phyloP scores from a whole-genome alignment of 2,888 invertebrate genomes.

The Stratiomys singularior region DNA sequence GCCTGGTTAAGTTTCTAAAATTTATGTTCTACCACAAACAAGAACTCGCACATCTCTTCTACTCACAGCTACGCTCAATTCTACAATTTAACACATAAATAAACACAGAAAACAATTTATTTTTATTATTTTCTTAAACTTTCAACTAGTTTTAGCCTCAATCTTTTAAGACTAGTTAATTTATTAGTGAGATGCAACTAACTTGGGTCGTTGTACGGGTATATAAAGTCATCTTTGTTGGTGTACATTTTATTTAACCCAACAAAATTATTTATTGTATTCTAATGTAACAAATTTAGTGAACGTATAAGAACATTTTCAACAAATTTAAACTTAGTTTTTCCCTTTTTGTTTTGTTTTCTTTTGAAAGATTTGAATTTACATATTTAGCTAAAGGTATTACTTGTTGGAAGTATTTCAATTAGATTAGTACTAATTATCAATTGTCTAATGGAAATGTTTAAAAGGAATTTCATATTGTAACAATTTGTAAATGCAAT shows the following conservation, averaged over 20 bases:
- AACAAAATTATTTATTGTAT: constrained; percentile 7
- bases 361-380: no score
- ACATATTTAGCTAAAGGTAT: no score
- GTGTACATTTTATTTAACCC: constrained; percentile 9
- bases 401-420: no score
- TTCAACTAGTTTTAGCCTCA: constrained; percentile 5
- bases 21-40: background rate
- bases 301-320: background rate
- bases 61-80: background rate
- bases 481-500: background rate
- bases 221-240: constrained; percentile 5
- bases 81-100: background rate
- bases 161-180: background rate
- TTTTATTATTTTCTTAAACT: background rate
- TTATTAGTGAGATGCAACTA: constrained; percentile 19
- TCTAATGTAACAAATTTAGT: background rate
- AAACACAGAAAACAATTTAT: background rate
- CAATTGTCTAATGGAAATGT: background rate
- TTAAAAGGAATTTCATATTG: background rate
- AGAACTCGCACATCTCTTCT: background rate
- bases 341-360: no score
- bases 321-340: background rate
- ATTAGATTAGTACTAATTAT: no score
- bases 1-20: no score
- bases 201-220: constrained; percentile 22